A percentile compares a stretch with the other conserved stretches of the same genome.
Evolutionary conservation across 2,797 vertebrate species (phyloP).

Genomic region (Sylvia borin): DNA sequence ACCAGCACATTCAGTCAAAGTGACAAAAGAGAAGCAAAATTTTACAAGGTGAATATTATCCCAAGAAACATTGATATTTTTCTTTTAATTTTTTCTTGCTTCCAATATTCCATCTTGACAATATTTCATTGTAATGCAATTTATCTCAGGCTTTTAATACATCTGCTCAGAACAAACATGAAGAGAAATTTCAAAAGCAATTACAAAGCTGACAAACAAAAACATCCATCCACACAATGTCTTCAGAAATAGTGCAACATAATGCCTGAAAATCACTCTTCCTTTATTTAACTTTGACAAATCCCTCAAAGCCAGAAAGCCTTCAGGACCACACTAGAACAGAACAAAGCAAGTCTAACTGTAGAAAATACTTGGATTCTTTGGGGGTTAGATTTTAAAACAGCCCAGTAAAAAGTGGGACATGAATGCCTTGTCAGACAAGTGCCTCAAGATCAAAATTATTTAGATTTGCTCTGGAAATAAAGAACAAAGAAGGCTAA

Average conservation of each 20-base stretch:
- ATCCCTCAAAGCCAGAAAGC: background rate
- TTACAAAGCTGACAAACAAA: background rate
- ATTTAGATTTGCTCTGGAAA: slow-evolving; percentile 18
- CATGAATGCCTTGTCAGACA: background rate
- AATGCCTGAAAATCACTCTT: background rate
- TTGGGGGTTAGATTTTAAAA: background rate
- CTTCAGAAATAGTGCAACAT: background rate
- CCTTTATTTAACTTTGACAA: background rate
- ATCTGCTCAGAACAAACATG: background rate
- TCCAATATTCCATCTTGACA: background rate
- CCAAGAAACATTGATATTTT: background rate
- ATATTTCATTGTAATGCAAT: background rate
- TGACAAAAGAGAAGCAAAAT: background rate
- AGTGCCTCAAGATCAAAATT: background rate
- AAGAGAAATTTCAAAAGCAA: background rate
- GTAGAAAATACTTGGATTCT: background rate
- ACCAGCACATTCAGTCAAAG: background rate
- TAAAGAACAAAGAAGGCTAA: background rate
- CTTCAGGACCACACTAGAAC: background rate
- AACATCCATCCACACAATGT: background rate
- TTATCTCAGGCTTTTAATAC: background rate
- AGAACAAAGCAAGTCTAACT: background rate
- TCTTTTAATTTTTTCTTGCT: background rate
- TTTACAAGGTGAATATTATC: background rate
- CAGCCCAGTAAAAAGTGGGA: background rate